Base-by-base conservation (phyloP, 2,797 vertebrate species). In the Galago senegalensis region DNA sequence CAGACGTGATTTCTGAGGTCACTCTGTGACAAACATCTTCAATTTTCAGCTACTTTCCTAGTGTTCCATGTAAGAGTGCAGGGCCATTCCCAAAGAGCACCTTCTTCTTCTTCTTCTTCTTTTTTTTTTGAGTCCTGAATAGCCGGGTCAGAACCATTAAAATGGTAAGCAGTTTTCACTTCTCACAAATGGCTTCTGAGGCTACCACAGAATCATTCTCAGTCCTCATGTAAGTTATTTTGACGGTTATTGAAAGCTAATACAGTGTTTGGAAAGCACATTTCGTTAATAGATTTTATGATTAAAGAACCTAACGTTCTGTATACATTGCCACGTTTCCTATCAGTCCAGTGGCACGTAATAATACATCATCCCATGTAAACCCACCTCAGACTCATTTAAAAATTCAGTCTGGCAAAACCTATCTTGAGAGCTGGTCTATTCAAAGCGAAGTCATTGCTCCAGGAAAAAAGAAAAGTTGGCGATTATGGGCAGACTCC, bases 21-120 rank as follows among this genome's bases (percentile, higher is more conserved):
- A 56, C 95, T 96, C 25, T 95, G 98, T 98, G 96, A 98, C 95
- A 96, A 96, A 97, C 96, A 89, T 94, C 93, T 98, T 98, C 97
- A 83, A 91, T 97, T 98, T 96, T 96, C 96, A 96, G 95, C 94
- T 86, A 90, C 93, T 96, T 77, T 37, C 82, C 86, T 96, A 65
- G 93, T 96, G 96, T 93, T 88, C 93, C 93, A 91, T 53, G 43
- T 91, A 90, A 97, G 94, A 87, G 89, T 37, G 5, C 1, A 3
- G 56, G 91, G 91, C 94, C 75, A 60, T 90, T 60, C 58, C 20
- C n/a, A 65, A 85, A 31, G 0, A 1, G 72, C 67, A 91, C 40
- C 34, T 76, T 88, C 96, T 90, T 83, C 49, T 53, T 4, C 49
- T 49, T 46, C 34, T 73, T 90, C 96, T 90, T 49, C 37, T 77